phyloP scores from a whole-genome alignment of 2,113 vertebrate species.

The Brachypteracias leptosomus region DNA sequence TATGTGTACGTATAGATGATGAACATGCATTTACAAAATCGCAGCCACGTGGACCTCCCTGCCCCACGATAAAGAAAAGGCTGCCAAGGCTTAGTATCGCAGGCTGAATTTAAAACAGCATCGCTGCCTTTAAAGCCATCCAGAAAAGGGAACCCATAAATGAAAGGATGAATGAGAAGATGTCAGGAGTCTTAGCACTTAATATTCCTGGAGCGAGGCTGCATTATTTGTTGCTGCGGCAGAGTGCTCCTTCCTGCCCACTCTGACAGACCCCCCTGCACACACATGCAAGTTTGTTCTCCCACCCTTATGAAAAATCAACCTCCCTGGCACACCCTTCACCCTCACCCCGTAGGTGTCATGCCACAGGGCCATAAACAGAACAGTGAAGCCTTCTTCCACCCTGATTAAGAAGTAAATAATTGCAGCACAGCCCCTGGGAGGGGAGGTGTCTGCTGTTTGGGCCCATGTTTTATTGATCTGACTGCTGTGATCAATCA shows the following conservation, averaged over 20 bases:
- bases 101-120: constrained; percentile 24
- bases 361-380: background rate
- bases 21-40: background rate
- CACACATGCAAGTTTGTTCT: accelerated
- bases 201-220: background rate
- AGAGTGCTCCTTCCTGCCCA: background rate
- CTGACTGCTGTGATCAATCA: constrained; percentile 6
- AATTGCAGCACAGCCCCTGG: background rate
- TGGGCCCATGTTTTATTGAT: constrained; percentile 62
- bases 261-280: background rate
- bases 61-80: background rate
- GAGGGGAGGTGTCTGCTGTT: background rate
- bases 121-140: background rate
- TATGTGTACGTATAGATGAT: too few species aligned
- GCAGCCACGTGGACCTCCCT: background rate
- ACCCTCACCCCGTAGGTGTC: background rate
- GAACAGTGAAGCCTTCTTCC: background rate
- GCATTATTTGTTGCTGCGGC: constrained; percentile 38
- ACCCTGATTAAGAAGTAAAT: background rate
- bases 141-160: background rate
- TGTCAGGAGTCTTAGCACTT: background rate
- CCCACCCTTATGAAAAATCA: background rate
- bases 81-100: background rate
- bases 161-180: constrained; percentile 40
- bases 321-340: background rate